phyloP scores from a whole-genome alignment of 2,113 vertebrate genomes.

The Osmerus eperlanus region DNA sequence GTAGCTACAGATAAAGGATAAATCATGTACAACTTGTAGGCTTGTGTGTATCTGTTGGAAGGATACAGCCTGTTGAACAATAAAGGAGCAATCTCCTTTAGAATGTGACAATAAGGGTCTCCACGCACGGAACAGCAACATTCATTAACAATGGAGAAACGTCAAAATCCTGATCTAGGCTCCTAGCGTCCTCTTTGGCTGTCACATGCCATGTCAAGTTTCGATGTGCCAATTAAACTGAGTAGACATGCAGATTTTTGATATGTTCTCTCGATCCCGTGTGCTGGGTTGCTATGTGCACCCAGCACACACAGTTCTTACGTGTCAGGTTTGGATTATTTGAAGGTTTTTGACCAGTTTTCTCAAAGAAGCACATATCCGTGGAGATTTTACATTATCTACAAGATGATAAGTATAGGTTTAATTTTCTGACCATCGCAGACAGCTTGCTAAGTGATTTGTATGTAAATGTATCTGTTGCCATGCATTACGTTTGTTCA shows the following conservation, averaged over 20 bases:
- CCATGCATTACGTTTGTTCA: too few relatives aligned
- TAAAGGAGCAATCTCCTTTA: conserved; percentile 51
- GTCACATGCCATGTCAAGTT: conserved; percentile 53
- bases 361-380: too few relatives aligned
- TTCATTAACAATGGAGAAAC: conserved; percentile 61
- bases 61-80: conserved; percentile 21
- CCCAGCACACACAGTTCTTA: too few relatives aligned
- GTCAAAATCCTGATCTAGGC: conserved; percentile 60
- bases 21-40: background rate
- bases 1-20: conserved; percentile 5
- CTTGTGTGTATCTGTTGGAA: too few relatives aligned
- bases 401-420: too few relatives aligned
- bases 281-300: too few relatives aligned
- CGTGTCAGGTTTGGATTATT: too few relatives aligned
- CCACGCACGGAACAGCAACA: conserved; percentile 38
- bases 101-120: conserved; percentile 47
- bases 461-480: too few relatives aligned
- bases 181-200: conserved; percentile 30
- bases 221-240: conserved; percentile 66
- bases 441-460: too few relatives aligned
- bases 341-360: too few relatives aligned
- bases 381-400: too few relatives aligned
- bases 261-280: conserved; percentile 23
- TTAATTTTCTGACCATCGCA: too few relatives aligned
- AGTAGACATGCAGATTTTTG: conserved; percentile 63